Base-by-base conservation (phyloP, 2,888 invertebrate species). In the Chironomus tentans region DNA sequence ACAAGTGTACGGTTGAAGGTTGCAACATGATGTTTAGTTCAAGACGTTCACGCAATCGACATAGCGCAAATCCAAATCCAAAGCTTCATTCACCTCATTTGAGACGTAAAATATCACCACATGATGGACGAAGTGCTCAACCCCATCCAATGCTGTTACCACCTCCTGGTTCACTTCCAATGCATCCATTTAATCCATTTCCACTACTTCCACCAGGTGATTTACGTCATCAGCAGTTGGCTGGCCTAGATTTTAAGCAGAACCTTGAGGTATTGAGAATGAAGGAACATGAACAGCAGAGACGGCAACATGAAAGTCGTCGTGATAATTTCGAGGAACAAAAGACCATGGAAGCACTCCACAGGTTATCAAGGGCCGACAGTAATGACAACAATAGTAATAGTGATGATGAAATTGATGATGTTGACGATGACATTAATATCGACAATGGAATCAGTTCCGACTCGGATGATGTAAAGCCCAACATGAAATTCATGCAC, bases 1-100 rank as follows among this genome's bases (percentile, higher is more conserved):
- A 99, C 85, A 96, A 96, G 85, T 99, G 99, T 83, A 98, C 98
- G 0, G 97, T 99, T 0, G 95, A 95, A 82, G 98, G 98, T 0
- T 98, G 98, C 85, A 97, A 95, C 83, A 98, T 98, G 96, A 97
- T 97, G 96, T 98, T 98, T 82, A 98, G 97, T 83, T 98, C 97
- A 12, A 87, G 98, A 78, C 87, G 98, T 79, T 97, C 97, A 28
- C 88, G 98, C 73, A 98, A 98, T 82, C 88, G 98, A 2, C 98
- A 98, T 84, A 96, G 96, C 83, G 97, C 98, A 10, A 98, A 98
- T 84, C 98, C 98, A 0, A 98, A 98, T 85, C 98, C 98, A 0
- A 98, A 98, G 83, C 85, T 98, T 18, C 98, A 98, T 84, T 96
- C 97, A 76, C 97, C 98, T 1, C 97, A 97, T 83, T 85, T 97